phyloP scores from a whole-genome alignment of 2,888 invertebrate species.

The Drosophila monieri region DNA sequence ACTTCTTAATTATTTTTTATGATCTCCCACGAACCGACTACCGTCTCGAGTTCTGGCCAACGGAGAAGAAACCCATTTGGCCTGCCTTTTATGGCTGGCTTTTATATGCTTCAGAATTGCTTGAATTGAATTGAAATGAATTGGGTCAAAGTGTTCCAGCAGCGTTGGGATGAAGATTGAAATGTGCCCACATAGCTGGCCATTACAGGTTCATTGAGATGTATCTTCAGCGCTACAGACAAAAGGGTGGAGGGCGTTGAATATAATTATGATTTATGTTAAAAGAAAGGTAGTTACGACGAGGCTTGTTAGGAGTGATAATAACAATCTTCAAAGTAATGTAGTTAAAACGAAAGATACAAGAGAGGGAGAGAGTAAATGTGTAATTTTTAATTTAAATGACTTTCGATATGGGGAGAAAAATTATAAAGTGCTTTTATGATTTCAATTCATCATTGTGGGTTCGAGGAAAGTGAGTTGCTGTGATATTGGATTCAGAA shows the following conservation, averaged over 20 bases:
- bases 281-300: conserved; percentile 45
- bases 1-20: conserved; percentile 75
- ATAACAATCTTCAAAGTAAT: conserved; percentile 24
- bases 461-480: not conserved
- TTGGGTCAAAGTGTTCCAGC: conserved; percentile 73
- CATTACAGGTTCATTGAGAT: conserved; percentile 59
- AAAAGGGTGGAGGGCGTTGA: conserved; percentile 13
- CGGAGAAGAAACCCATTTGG: conserved; percentile 31
- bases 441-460: conserved; percentile 15
- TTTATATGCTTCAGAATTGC: conserved; percentile 59
- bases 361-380: not conserved
- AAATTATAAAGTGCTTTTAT: conserved; percentile 6
- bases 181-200: conserved; percentile 36
- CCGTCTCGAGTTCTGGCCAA: conserved; percentile 47
- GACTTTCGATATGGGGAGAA: conserved; percentile 3
- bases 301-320: conserved; percentile 36
- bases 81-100: conserved; percentile 54
- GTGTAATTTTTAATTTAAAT: conserved; percentile 18
- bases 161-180: conserved; percentile 51
- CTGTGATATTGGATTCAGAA: not conserved
- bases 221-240: conserved; percentile 30
- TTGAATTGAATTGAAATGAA: conserved; percentile 46
- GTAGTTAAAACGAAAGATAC: conserved; percentile 11
- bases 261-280: conserved; percentile 70
- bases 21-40: conserved; percentile 66